Conservation (phyloP, 2,113 vertebrate genomes). For the Hiodon alosoides region DNA sequence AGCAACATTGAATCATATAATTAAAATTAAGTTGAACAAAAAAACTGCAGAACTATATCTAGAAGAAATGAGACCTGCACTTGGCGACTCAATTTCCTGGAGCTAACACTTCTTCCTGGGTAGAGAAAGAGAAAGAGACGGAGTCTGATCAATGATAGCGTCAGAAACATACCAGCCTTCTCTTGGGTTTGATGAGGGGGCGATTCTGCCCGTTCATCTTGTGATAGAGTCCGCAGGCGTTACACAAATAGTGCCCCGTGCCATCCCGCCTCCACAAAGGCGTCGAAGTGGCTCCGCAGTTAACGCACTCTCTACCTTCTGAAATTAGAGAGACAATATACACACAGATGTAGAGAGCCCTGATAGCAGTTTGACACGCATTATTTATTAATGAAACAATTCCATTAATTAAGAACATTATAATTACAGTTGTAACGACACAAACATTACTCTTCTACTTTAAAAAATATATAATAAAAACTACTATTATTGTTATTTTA, state of each 20-base stretch:
- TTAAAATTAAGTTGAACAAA: constrained; percentile 31
- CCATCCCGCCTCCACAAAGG: constrained; percentile 97
- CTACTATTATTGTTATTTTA: no score
- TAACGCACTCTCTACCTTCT: constrained; percentile 99
- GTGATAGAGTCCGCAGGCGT: constrained; percentile 98
- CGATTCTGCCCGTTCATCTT: constrained; percentile 99
- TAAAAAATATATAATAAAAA: no score
- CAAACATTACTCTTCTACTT: no score
- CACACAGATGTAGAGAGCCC: constrained; percentile 39
- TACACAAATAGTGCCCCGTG: constrained; percentile 98
- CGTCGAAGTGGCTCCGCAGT: constrained; percentile 97
- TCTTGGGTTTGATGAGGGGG: constrained; percentile 97
- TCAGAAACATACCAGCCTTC: constrained; percentile 88
- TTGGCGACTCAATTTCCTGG: constrained; percentile 66
- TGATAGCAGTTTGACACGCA: constrained; percentile 32
- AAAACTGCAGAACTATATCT: constrained; percentile 57
- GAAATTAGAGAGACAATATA: constrained; percentile 54
- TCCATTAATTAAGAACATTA: no score
- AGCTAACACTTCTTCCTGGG: constrained; percentile 62
- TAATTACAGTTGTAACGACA: no score
- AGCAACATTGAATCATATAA: constrained; percentile 18
- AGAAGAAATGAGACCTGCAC: constrained; percentile 65
- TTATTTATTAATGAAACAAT: background rate
- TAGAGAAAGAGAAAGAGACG: constrained; percentile 60
- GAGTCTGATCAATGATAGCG: constrained; percentile 35